Evolutionary conservation across 2,888 invertebrate genomes (phyloP).

Genomic region (Pristionchus arcanus): DNA sequence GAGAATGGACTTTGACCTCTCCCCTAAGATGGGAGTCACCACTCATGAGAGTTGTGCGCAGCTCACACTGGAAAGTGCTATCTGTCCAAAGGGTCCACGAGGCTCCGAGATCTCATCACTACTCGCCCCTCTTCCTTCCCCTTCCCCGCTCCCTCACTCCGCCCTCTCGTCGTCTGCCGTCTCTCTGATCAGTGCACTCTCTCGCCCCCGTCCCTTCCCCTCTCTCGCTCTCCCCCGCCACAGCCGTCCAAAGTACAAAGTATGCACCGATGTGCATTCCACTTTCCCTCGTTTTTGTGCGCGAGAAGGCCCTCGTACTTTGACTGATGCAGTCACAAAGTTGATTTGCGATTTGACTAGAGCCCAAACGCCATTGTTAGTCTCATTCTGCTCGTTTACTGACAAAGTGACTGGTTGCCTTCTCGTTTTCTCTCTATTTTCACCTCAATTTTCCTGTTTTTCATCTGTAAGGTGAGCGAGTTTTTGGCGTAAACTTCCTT

Average conservation of each 20-base stretch:
- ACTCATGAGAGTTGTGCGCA: constrained; percentile 6
- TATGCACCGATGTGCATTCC: neutral
- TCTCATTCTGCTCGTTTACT: neutral
- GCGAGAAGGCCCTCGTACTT: neutral
- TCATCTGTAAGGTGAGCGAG: neutral
- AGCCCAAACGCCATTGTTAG: neutral
- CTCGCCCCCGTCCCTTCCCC: constrained; percentile 26
- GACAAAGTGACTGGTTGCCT: neutral
- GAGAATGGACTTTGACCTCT: constrained; percentile 21
- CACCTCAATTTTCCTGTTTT: constrained; percentile 7
- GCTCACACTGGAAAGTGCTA: constrained; percentile 32
- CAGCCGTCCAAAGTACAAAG: constrained; percentile 53
- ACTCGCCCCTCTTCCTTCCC: neutral
- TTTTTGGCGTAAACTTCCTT: neutral
- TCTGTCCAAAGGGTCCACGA: constrained; percentile 10
- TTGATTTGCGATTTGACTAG: neutral
- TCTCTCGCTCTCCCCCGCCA: neutral
- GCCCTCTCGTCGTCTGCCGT: constrained; percentile 16
- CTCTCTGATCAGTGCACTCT: constrained; percentile 40
- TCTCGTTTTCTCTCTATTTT: constrained; percentile 10
- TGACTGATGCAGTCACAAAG: neutral
- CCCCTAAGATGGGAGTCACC: neutral
- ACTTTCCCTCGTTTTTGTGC: neutral
- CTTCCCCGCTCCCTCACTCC: neutral
- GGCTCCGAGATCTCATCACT: constrained; percentile 10